Conservation (phyloP, 2,888 invertebrate species). For the Microplitis manilae region DNA sequence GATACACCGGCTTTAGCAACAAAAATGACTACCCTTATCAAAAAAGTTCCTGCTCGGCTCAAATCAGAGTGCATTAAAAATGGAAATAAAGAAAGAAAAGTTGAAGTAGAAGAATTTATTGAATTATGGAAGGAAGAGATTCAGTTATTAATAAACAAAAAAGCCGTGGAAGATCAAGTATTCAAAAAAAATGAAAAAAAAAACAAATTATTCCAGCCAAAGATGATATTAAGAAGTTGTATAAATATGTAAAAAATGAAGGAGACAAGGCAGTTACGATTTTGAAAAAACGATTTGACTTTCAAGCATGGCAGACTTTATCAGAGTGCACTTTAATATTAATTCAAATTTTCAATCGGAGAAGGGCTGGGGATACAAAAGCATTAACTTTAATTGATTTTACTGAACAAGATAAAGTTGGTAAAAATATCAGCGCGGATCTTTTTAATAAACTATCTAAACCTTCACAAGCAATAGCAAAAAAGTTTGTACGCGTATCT, state of each 20-base stretch:
- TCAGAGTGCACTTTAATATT: slow-evolving; percentile 28
- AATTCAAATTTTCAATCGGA: slow-evolving; percentile 40
- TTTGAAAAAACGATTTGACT: slow-evolving; percentile 21
- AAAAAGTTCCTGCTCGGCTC: slow-evolving; percentile 36
- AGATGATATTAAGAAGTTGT: slow-evolving; percentile 34
- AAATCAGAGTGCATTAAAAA: slow-evolving; percentile 38
- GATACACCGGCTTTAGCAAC: slow-evolving; percentile 40
- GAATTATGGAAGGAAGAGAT: neutral
- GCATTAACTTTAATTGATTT: slow-evolving; percentile 28
- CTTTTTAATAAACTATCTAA: slow-evolving; percentile 13
- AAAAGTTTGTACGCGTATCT: slow-evolving; percentile 22
- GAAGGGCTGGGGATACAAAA: slow-evolving; percentile 36
- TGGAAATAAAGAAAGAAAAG: slow-evolving; percentile 7
- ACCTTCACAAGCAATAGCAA: neutral
- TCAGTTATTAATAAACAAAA: slow-evolving; percentile 37
- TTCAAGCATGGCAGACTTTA: slow-evolving; percentile 23
- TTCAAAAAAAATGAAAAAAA: slow-evolving; percentile 37
- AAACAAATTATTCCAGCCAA: slow-evolving; percentile 35
- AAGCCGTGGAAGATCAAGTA: slow-evolving; percentile 38
- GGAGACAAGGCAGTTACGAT: slow-evolving; percentile 1
- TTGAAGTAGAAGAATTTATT: slow-evolving; percentile 36
- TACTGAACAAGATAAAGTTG: slow-evolving; percentile 13
- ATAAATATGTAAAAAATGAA: slow-evolving; percentile 15
- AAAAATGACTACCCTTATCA: slow-evolving; percentile 39
- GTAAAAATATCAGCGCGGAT: slow-evolving; percentile 19